Evolutionary conservation across 2,113 vertebrate genomes (phyloP).

Genomic region (Dasypus novemcinctus): DNA sequence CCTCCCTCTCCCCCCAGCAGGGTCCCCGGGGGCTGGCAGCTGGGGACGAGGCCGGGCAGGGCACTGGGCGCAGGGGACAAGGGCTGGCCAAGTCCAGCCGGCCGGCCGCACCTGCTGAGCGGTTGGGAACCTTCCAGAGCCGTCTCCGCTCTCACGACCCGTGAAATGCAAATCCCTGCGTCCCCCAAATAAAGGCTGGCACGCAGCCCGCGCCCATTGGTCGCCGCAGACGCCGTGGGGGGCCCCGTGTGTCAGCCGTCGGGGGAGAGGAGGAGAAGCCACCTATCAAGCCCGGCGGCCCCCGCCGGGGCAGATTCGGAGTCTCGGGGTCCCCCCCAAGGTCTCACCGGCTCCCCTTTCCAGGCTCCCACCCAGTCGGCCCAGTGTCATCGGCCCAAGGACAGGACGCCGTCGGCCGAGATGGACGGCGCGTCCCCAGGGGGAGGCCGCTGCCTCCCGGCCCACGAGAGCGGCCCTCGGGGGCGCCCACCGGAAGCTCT

Average conservation of each 20-base stretch:
- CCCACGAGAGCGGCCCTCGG: background rate
- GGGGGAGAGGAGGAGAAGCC: no score
- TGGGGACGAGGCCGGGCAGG: no score
- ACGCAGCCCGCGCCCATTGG: no score
- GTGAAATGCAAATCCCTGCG: no score
- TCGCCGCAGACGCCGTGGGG: no score
- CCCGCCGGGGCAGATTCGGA: background rate
- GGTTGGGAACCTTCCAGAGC: no score
- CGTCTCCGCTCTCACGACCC: no score
- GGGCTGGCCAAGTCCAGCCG: no score
- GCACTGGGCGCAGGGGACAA: no score
- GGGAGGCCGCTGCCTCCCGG: background rate
- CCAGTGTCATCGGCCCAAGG: fast-evolving
- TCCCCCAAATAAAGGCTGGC: no score
- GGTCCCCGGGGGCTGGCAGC: background rate
- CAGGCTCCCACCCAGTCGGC: background rate
- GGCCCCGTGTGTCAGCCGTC: no score
- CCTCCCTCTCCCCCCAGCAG: background rate
- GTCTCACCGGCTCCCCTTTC: background rate
- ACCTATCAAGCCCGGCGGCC: background rate
- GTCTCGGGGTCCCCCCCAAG: fast-evolving
- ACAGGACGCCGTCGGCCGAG: background rate
- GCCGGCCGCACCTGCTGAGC: no score
- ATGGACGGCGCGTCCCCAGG: fast-evolving
- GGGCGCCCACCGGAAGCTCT: constrained; percentile 16